These are phyloP conservation scores for Alviniconcha marisindica DNA, from an alignment of 1,140 invertebrate species.

Conservation along the genomic window DNA sequence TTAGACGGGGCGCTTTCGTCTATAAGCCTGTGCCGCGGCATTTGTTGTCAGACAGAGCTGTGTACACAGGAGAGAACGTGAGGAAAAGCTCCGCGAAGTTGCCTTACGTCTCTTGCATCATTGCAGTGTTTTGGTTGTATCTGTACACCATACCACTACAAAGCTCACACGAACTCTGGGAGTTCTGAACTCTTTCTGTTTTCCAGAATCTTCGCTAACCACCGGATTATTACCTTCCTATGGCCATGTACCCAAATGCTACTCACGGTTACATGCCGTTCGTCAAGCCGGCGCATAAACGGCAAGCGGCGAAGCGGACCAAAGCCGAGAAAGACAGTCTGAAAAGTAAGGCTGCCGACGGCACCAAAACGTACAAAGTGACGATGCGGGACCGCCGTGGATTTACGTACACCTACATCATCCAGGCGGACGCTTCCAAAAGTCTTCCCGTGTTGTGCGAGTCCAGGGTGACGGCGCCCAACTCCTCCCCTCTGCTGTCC, in stretches of 20 bases:
- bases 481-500: slow-evolving; percentile 36
- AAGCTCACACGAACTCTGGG: slow-evolving; percentile 38
- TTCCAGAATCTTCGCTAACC: slow-evolving; percentile 15
- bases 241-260: slow-evolving; percentile 74
- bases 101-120: background rate
- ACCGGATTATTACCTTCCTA: slow-evolving; percentile 32
- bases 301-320: slow-evolving; percentile 54
- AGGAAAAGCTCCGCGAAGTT: background rate
- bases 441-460: slow-evolving; percentile 67
- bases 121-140: slow-evolving; percentile 22
- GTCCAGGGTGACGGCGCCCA: slow-evolving; percentile 56
- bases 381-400: slow-evolving; percentile 68
- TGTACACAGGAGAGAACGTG: background rate
- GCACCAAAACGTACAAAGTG: slow-evolving; percentile 68
- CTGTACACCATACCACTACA: background rate
- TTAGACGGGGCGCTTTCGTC: slow-evolving; percentile 30
- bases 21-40: slow-evolving; percentile 34
- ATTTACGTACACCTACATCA: slow-evolving; percentile 69
- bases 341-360: slow-evolving; percentile 43
- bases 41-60: slow-evolving; percentile 25
- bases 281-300: slow-evolving; percentile 58
- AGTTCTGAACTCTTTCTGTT: slow-evolving; percentile 39
- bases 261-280: slow-evolving; percentile 73
- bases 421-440: slow-evolving; percentile 68
- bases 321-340: slow-evolving; percentile 54